Evolutionary conservation across 2,113 vertebrate genomes (phyloP), one percentile per base, ranked within the genome.

Genomic region (Charina bottae): DNA sequence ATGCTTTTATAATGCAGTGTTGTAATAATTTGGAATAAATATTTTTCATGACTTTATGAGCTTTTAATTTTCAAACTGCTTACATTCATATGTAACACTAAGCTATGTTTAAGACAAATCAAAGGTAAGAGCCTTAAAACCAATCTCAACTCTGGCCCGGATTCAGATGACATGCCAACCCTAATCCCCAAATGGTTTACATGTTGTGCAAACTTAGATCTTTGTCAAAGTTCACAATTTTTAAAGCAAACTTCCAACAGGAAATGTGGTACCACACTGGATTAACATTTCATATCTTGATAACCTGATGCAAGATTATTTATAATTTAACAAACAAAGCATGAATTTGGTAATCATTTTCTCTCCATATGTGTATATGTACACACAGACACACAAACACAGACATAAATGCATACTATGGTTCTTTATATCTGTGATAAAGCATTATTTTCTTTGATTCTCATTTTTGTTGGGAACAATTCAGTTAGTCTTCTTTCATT

Each of bases 401-500:
- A 78, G 33, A 42, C 72, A 37, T 78, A 78, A 78, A 78, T 78
- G 9, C 17, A 78, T 37, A 37, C 33, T 78, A 95, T 93, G 92
- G 91, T 96, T 97, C 94, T 95, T 93, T 91, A 95, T 96, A 88
- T 89, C 56, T 92, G 49, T 89, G 56, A 93, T 94, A 94, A 96
- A 94, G 97, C 94, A 95, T 94, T 93, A 93, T 96, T 97, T 93
- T 95, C 97, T 90, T 94, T 92, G 92, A 94, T 93, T 93, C 93
- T 94, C 19, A 0, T 95, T 96, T 96, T 94, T 95, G 94, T 72
- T 89, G 95, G 95, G 49, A 91, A 96, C 95, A 93, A 94, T 88
- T 96, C 95, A 97, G 96, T 97, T 95, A 96, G 96, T 97, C 97
- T 97, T 97, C 95, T 97, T 97, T 98, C 98, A 98, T 98, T 96